A percentile compares a stretch with the other conserved stretches of the same genome.
Conservation (phyloP, 1,140 invertebrate genomes). For the Saxidomus purpurata region DNA sequence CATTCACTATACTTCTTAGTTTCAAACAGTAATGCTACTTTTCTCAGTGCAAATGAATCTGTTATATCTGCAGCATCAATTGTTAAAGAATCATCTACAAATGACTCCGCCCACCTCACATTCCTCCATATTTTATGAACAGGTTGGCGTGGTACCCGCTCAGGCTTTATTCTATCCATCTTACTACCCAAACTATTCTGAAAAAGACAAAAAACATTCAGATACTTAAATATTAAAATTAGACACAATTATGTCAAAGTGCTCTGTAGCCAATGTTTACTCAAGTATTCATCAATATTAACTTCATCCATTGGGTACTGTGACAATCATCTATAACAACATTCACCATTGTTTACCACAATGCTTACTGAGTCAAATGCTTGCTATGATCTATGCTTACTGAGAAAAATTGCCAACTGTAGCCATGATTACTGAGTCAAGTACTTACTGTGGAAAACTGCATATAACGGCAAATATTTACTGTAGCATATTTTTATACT, state of each 20-base stretch:
- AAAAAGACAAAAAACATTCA: constrained; percentile 25
- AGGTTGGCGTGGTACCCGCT: constrained; percentile 71
- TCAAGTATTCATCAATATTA: too few relatives aligned
- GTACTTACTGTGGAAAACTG: too few relatives aligned
- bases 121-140: constrained; percentile 80
- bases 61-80: constrained; percentile 79
- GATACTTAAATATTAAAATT: background rate
- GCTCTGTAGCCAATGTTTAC: background rate
- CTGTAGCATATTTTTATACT: too few relatives aligned
- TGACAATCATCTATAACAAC: too few relatives aligned
- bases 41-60: constrained; percentile 76
- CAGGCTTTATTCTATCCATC: constrained; percentile 75
- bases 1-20: constrained; percentile 79
- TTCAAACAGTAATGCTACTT: constrained; percentile 79
- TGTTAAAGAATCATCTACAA: constrained; percentile 75
- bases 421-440: too few relatives aligned
- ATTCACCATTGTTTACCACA: too few relatives aligned
- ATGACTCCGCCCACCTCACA: constrained; percentile 79
- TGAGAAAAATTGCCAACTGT: too few relatives aligned
- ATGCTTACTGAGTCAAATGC: too few relatives aligned
- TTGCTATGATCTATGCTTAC: too few relatives aligned
- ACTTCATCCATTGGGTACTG: too few relatives aligned
- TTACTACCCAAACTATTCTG: constrained; percentile 62
- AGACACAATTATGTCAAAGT: background rate
- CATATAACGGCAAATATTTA: too few relatives aligned